Conservation (phyloP, 1,140 invertebrate species). For the Eriocheir sinensis region DNA sequence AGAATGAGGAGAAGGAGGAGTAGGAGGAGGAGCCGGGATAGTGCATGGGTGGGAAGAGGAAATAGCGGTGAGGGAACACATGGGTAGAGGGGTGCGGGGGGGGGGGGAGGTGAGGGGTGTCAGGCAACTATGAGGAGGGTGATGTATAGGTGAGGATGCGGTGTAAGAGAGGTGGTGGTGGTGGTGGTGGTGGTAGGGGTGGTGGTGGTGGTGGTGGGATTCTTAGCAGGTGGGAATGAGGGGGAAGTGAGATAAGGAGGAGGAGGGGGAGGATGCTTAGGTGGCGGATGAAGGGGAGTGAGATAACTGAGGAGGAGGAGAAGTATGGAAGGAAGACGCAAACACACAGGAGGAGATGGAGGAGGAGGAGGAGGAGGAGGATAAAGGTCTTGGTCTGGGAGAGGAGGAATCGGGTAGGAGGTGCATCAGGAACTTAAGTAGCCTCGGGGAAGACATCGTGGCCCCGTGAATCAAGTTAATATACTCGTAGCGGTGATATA, state of each 20-base stretch:
- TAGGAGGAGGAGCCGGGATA: neutral
- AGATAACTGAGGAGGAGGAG: too few relatives aligned
- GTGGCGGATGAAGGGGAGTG: too few relatives aligned
- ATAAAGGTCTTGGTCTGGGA: neutral
- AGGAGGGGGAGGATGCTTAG: too few relatives aligned
- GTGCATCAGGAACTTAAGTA: neutral
- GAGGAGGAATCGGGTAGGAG: neutral
- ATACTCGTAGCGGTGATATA: constrained; percentile 47
- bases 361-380: neutral
- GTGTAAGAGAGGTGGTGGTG: too few relatives aligned
- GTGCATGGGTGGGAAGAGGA: neutral
- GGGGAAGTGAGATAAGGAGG: too few relatives aligned
- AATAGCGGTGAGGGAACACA: neutral
- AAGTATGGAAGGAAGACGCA: neutral
- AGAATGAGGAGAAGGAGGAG: neutral
- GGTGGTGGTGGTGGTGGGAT: too few relatives aligned
- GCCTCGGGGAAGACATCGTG: neutral
- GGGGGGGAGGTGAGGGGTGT: neutral
- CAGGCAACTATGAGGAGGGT: neutral
- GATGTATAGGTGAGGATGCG: too few relatives aligned
- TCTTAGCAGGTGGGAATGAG: too few relatives aligned
- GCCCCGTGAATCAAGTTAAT: constrained; percentile 52
- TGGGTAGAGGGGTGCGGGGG: neutral
- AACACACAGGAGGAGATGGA: neutral
- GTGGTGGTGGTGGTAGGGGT: too few relatives aligned